Evolutionary conservation across 2,888 invertebrate species (phyloP), one percentile per base, ranked within the genome.

Genomic region (Lasioglossum figueresi): DNA sequence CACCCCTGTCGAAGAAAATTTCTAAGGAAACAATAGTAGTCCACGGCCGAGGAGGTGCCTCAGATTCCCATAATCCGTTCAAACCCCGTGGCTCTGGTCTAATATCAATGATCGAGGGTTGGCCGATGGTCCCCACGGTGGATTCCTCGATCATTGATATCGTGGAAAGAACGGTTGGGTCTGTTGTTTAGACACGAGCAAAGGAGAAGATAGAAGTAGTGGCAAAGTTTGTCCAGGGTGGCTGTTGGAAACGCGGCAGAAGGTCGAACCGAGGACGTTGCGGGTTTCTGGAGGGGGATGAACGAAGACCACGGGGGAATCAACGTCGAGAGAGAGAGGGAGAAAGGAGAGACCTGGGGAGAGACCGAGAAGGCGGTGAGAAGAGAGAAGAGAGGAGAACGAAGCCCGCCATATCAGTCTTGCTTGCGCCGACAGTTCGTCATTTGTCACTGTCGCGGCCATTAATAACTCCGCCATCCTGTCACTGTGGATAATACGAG

Each of bases 361-460:
- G 83, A 87, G 88, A 82, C 83, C 83, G 88, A 81, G 85, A 66
- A 34, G 59, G 59, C 59, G 83, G 90, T 91, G 92, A 91, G 91
- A 90, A 92, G 92, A 91, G 94, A 93, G 92, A 48, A 52, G 52
- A 52, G 52, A 52, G 52, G 52, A 52, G 92, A 93, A 92, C 91
- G 93, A 93, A 94, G 94, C 93, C 94, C 93, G 94, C 94, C 94
- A 94, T 94, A 95, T 95, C 95, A 95, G 95, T 95, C 95, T 95
- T 95, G 95, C 95, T 95, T 95, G 95, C 95, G 95, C 95, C 94
- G 95, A 95, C 95, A 95, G 95, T 95, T 95, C 95, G 94, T 95
- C 95, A 95, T 95, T 95, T 95, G 95, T 95, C 94, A 95, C 93
- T 95, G 95, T 95, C 95, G 93, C 92, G 91, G 95, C 95, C 95